Base-by-base conservation (phyloP, 2,888 invertebrate genomes). In the Diabrotica balteata region DNA sequence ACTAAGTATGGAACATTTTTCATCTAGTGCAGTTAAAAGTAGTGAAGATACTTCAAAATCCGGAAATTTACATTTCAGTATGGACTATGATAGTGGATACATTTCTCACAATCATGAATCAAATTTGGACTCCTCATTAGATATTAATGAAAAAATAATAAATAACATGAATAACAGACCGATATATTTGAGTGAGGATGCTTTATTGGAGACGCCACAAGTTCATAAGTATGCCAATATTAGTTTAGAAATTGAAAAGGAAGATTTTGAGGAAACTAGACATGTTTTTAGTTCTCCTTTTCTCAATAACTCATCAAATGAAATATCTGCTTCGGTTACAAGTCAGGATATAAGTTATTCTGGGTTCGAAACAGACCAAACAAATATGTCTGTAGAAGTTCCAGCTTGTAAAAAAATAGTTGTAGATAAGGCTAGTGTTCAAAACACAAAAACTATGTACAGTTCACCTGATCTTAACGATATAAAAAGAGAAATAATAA, bases 41-140 rank as follows among this genome's bases (percentile, higher is more conserved):
- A 46, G 8, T n/a, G 67, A 67, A 10, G 61, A 52, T 44, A 54
- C 9, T 50, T 8, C 52, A 49, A 70, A 53, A 62, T 54, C 47
- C 22, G 58, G 52, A 47, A 68, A 49, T 49, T 61, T 67, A 53
- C 54, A 59, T 8, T 69, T 74, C 44, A 70, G 65, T 44, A 78
- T 82, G 75, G 82, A 83, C 72, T 79, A 81, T 69, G 84, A 84
- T 73, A 83, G 83, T 75, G 84, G 84, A 1, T 84, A 83, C 71
- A 77, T 82, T 67, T 83, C 82, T n/a, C 79, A 81, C 61, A 78
- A 80, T 73, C 77, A 76, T 11, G 83, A 83, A 75, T 81, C 82
- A 11, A 82, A 80, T 68, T 76, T 78, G 7, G 78, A 80, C 68
- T 74, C 73, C 17, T 72, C 70, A 43, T 43, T 51, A 7, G 77